A percentile compares a stretch with the other conserved stretches of the same genome.
Conservation (phyloP, 2,113 vertebrate genomes). For the Aix galericulata region DNA sequence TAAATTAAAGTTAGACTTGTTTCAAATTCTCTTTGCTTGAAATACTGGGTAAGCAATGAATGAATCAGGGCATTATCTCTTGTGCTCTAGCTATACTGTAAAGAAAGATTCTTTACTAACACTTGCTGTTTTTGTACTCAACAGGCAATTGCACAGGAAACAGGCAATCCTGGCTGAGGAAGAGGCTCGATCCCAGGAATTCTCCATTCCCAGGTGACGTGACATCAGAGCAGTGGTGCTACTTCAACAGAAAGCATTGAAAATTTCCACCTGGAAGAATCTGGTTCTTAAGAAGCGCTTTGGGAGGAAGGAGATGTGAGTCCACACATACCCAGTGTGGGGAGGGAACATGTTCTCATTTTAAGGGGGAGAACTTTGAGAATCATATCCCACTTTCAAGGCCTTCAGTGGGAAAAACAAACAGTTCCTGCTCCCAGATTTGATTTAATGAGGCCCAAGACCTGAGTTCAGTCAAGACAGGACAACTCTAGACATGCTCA, state of each 20-base stretch:
- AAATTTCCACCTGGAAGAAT: not conserved
- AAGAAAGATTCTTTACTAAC: not conserved
- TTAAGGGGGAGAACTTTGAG: not conserved
- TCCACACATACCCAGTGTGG: accelerated
- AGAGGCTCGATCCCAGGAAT: not conserved
- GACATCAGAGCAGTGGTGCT: not conserved
- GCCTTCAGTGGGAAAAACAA: not conserved
- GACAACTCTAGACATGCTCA: not conserved
- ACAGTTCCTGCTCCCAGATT: accelerated
- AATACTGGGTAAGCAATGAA: not conserved
- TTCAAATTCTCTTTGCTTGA: not conserved
- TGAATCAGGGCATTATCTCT: not conserved
- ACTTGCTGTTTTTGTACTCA: not conserved
- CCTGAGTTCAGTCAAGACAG: not conserved
- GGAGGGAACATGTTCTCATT: not conserved
- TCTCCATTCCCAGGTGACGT: not conserved
- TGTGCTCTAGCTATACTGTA: not conserved
- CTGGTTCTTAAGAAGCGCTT: not conserved
- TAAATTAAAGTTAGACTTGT: not conserved
- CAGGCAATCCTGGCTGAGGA: not conserved
- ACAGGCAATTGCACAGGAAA: not conserved
- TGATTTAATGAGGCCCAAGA: not conserved
- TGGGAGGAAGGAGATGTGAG: not conserved
- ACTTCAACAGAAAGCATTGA: not conserved
- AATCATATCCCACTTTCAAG: not conserved